Conservation (phyloP, 2,797 vertebrate genomes). For the Pseudomugil gertrudae region DNA sequence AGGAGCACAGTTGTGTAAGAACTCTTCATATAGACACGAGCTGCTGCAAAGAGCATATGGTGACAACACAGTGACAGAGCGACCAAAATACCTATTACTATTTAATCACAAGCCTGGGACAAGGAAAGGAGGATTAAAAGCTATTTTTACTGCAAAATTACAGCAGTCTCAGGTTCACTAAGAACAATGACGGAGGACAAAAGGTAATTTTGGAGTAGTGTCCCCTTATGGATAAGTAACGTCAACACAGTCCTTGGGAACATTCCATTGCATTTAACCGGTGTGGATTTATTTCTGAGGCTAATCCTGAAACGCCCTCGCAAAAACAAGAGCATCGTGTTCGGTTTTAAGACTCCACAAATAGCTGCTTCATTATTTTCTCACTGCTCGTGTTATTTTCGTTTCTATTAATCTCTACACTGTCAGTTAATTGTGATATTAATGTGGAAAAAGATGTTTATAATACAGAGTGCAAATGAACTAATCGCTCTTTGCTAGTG, state of each 20-base stretch:
- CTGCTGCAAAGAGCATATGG: conserved; percentile 50
- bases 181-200: conserved; percentile 70
- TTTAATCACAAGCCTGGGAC: conserved; percentile 70
- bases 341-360: not conserved
- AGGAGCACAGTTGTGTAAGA: conserved; percentile 45
- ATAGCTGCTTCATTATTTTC: not conserved
- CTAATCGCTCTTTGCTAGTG: not conserved
- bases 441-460: not conserved
- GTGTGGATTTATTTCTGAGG: conserved; percentile 46
- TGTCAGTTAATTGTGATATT: not conserved
- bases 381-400: not conserved
- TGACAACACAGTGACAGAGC: conserved; percentile 38
- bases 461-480: not conserved
- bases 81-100: conserved; percentile 70
- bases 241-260: conserved; percentile 48
- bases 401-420: not conserved
- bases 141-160: conserved; percentile 72
- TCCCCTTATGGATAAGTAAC: conserved; percentile 50
- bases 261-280: conserved; percentile 57
- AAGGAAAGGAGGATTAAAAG: conserved; percentile 69
- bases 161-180: conserved; percentile 64
- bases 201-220: conserved; percentile 64
- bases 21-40: conserved; percentile 15
- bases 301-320: conserved; percentile 45
- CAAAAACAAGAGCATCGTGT: conserved; percentile 14